Percentiles rank a stretch among this genome's conserved stretches.
These are phyloP conservation scores for Gallinago undulata DNA, from an alignment of 2,113 vertebrate genomes.

Conservation along the genomic window DNA sequence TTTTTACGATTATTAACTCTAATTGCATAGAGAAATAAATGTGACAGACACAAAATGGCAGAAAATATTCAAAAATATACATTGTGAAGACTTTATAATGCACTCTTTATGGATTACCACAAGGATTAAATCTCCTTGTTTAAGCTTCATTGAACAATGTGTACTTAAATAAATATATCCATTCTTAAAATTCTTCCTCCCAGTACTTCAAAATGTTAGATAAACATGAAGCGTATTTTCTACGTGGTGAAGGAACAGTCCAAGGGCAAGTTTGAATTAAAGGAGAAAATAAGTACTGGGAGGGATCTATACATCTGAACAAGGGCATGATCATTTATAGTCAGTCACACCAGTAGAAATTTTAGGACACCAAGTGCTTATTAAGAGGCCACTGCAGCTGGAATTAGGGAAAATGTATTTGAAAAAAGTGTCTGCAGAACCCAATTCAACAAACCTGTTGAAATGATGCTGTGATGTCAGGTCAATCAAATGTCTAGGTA, in stretches of 20 bases:
- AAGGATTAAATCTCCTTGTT: background rate
- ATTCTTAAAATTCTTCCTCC: background rate
- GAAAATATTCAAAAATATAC: background rate
- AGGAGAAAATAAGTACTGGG: background rate
- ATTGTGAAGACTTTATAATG: background rate
- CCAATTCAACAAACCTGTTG: background rate
- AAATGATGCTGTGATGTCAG: background rate
- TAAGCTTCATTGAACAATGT: background rate
- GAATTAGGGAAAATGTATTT: background rate
- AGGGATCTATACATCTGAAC: background rate
- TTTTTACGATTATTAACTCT: background rate
- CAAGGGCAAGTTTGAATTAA: background rate
- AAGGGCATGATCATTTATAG: background rate
- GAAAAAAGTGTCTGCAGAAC: background rate
- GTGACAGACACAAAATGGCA: background rate
- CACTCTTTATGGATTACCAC: background rate
- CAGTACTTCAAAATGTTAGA: background rate
- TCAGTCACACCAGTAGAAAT: background rate
- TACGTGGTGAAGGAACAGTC: background rate
- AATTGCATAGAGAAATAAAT: background rate
- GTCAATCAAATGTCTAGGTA: background rate
- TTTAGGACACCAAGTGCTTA: background rate
- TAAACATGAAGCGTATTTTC: background rate
- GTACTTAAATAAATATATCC: background rate
- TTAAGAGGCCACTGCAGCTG: background rate